Base-by-base conservation (phyloP, 1,140 invertebrate species). In the Drosophila tropicalis region DNA sequence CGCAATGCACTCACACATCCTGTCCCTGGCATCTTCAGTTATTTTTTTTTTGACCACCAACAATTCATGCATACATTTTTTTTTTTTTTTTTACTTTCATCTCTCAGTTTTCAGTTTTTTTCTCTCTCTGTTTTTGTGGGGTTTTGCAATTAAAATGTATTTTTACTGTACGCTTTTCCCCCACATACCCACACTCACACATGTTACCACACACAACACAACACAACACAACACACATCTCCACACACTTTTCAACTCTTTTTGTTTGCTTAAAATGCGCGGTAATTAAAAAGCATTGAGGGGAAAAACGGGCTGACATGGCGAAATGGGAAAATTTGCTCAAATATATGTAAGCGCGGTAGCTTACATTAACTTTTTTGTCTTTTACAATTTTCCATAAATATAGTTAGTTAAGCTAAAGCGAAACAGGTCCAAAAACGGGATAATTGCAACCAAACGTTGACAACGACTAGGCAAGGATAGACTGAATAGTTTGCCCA, bases 221-320 rank as follows among this genome's bases (percentile, higher is more conserved):
- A 25, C 22, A 25, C 22, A 25, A 25, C 22, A 25, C 10, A 36
- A 36, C 9, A 51, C 9, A 51, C 17, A 51, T 51, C 17, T 22
- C 19, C 17, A 51, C 56, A 56, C 60, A 66, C 3, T 77, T 68
- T 74, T 76, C 67, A 34, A 25, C 7, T 71, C 72, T 51, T 73
- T 79, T 80, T 87, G 83, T 87, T 87, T 79, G 83, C 64, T 72
- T 73, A 83, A 51, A 86, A 80, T 73, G 79, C 64, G 62, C 65
- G 71, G 66, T 87, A 86, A 86, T 87, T 86, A 86, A 87, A 86
- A 86, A 68, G 44, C 66, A 60, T 51, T 55, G 62, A 3, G 10
- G 22, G 39, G 17, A 19, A 51, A 51, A 51, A 51, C 17, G 44
- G 44, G 44, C 44, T 51, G 44, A 51, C 44, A 51, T 51, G 44